phyloP scores from a whole-genome alignment of 2,888 invertebrate genomes.

The Macrostomum cliftonense region DNA sequence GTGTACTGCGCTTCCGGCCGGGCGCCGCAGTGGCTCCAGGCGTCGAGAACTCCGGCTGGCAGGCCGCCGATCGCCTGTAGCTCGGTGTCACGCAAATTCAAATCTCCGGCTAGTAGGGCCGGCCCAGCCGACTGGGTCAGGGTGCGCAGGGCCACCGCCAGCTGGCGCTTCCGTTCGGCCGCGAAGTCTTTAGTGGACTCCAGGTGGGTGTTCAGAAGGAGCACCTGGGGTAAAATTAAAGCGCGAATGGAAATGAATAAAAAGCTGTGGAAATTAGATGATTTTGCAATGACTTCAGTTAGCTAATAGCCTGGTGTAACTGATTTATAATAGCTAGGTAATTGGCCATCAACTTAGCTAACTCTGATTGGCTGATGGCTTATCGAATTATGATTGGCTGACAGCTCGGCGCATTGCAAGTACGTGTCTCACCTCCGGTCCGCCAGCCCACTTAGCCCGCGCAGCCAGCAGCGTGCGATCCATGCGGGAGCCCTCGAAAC shows the following conservation, averaged over 20 bases:
- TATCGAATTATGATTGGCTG: too few relatives aligned
- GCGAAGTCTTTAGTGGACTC: constrained; percentile 43
- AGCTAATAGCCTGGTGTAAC: too few relatives aligned
- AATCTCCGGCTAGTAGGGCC: constrained; percentile 45
- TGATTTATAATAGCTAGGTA: background rate
- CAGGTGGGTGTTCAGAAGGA: constrained; percentile 44
- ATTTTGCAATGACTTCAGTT: too few relatives aligned
- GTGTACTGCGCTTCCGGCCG: constrained; percentile 42
- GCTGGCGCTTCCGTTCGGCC: constrained; percentile 38
- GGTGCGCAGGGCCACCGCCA: constrained; percentile 31
- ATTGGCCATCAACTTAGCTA: too few relatives aligned
- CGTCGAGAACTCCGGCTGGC: constrained; percentile 38
- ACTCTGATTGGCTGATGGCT: too few relatives aligned
- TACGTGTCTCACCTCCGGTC: too few relatives aligned
- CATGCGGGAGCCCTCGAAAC: constrained; percentile 41
- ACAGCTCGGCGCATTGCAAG: too few relatives aligned
- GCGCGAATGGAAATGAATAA: too few relatives aligned
- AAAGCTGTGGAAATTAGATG: too few relatives aligned
- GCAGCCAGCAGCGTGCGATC: constrained; percentile 41
- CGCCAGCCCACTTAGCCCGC: constrained; percentile 29
- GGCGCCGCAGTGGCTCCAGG: constrained; percentile 44
- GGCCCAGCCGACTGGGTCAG: constrained; percentile 16
- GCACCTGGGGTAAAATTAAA: background rate
- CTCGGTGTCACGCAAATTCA: constrained; percentile 45
- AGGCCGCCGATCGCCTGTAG: constrained; percentile 39